Evolutionary conservation across 2,113 vertebrate species (phyloP), one percentile per base, ranked within the genome.

Genomic region (Ornithorhynchus anatinus): DNA sequence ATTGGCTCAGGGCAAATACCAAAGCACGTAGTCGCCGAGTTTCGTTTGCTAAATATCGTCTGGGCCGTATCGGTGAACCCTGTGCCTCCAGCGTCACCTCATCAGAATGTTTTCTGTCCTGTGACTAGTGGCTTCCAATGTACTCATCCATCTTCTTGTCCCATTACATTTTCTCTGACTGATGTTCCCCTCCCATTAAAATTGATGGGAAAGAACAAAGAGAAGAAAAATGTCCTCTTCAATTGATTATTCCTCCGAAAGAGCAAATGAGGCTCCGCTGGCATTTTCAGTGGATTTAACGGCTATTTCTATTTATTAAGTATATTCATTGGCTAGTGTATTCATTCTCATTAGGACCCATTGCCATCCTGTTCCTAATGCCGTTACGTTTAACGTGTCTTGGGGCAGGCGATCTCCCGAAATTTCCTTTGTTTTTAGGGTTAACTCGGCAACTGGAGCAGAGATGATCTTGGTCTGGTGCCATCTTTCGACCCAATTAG

Each of bases 111-210:
- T 92, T 93, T 89, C 91, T 91, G 91, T 92, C 91, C 86, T 87
- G 78, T 92, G 93, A 93, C 91, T 88, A 88, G 92, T 89, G 77
- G 77, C 90, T 92, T 90, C 93, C 92, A 93, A 94, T 93, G 91
- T 92, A 90, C 88, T 89, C 95, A 97, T 97, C 94, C 94, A 95
- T 98, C 96, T 96, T 95, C 91, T 93, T 95, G 94, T 95, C 94
- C 92, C 90, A 94, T 96, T 95, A 93, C 90, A 87, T 92, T 93
- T 92, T 90, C 74, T 94, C 91, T 96, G 94, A 96, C 94, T 93
- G 94, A 97, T 96, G 95, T 93, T 92, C 91, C 92, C 93, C 89
- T 93, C 91, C 92, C 92, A 95, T 96, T 96, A 94, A 95, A 96
- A 96, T 92, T 95, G 94, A 96, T 94, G 93, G 91, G 87, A 92